phyloP scores from a whole-genome alignment of 1,140 invertebrate species.

The Brachionus asplanchnoidis region DNA sequence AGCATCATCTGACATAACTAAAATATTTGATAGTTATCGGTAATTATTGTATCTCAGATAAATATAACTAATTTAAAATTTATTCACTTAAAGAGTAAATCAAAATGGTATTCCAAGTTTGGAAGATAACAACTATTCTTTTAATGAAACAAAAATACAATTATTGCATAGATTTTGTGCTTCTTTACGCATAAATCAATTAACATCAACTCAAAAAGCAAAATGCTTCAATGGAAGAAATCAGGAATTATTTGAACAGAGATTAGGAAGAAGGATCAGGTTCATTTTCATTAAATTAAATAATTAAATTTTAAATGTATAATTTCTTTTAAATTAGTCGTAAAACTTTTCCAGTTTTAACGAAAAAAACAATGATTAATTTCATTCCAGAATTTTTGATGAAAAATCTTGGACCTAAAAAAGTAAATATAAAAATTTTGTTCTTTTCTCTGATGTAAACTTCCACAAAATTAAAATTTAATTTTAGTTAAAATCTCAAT shows the following conservation, averaged over 20 bases:
- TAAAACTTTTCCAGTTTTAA: too few species aligned
- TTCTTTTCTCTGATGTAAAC: too few species aligned
- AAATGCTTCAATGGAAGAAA: neutral
- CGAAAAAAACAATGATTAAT: too few species aligned
- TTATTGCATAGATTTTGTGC: neutral
- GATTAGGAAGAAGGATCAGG: neutral
- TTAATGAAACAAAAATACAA: neutral
- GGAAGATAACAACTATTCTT: neutral
- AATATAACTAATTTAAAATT: neutral
- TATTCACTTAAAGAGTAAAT: neutral
- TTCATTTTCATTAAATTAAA: neutral
- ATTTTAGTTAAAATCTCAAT: too few species aligned
- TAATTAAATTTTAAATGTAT: too few species aligned
- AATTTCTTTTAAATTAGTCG: too few species aligned
- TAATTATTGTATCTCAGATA: neutral
- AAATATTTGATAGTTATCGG: neutral
- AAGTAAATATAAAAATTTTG: neutral
- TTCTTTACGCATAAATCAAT: neutral
- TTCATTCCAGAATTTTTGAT: neutral
- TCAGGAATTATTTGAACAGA: neutral
- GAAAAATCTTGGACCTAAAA: neutral
- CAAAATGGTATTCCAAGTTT: neutral
- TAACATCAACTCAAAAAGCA: neutral
- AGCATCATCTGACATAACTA: neutral
- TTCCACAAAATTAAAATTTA: too few species aligned